Evolutionary conservation across 2,888 invertebrate genomes (phyloP), one percentile per base, ranked within the genome.

Genomic region (Chorisops tibialis): DNA sequence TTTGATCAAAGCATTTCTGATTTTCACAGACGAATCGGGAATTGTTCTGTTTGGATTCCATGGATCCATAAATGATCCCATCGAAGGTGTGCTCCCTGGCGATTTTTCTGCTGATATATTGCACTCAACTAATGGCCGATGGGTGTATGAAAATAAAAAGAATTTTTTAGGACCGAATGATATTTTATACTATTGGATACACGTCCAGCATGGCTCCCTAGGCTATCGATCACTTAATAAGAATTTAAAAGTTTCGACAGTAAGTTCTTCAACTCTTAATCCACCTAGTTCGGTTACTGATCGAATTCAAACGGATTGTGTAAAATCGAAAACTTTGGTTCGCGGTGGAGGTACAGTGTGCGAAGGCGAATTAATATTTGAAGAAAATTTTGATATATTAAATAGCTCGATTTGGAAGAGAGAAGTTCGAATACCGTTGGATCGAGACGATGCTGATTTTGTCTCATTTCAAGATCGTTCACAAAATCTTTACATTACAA

Each of bases 11-110:
- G n/a, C n/a, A n/a, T n/a, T n/a, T n/a, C n/a, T n/a, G n/a, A n/a
- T n/a, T n/a, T n/a, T n/a, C n/a, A n/a, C 65, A 81, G 87, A 84
- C 72, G 75, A 75, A 21, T 70, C 79, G 2, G 82, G 81, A 1
- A 68, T 85, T 0, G 75, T 76, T 51, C 70, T 83, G 5, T 86
- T 88, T 69, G 83, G 80, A 0, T 87, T 87, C 72, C 84, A 88
- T 75, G 86, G 84, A 0, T 84, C 85, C 66, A 69, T 85, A 14
- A 87, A 87, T 72, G 77, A 79, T 22, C 70, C 71, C 0, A 82
- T 87, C 62, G 71, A 66, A 0, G 68, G 73, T 2, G 77, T 75
- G 6, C 80, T 82, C 56, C 76, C 79, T 0, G 88, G 88, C 0
- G 74, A 80, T 2, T 80, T 84, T 39, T 71, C 73, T 0, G 82